Percentiles rank a stretch among this genome's conserved stretches.
Evolutionary conservation across 2,797 vertebrate genomes (phyloP).

Genomic region (Masticophis lateralis): DNA sequence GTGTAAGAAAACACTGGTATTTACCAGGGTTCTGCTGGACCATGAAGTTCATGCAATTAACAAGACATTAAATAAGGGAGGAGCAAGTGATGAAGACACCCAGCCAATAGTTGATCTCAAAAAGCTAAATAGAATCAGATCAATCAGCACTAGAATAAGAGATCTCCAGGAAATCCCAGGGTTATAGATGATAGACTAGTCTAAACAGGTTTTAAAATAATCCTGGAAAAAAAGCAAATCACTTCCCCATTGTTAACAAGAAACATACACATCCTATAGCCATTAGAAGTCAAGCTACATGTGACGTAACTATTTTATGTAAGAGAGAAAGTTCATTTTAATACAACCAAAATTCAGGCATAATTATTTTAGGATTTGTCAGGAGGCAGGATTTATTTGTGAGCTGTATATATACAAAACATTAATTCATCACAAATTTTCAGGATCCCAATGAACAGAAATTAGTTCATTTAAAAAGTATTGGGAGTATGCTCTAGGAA

Average conservation of each 20-base stretch:
- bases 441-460: not conserved
- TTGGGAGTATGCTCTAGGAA: not conserved
- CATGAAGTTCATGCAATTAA: not conserved
- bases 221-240: not conserved
- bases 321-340: not conserved
- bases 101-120: not conserved
- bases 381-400: not conserved
- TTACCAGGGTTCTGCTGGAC: not conserved
- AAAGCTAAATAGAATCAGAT: not conserved
- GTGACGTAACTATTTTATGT: not conserved
- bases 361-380: not conserved
- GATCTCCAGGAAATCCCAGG: not conserved
- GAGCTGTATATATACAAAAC: not conserved
- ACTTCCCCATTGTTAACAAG: not conserved
- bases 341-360: not conserved
- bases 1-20: not conserved
- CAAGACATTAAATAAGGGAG: not conserved
- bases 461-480: not conserved
- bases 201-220: not conserved
- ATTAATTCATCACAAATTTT: not conserved
- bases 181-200: not conserved
- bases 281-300: not conserved
- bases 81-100: not conserved
- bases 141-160: not conserved
- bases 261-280: not conserved